These are phyloP conservation scores for Oconnorella tubifera DNA, from an alignment of 2,888 invertebrate genomes.

Conservation along the genomic window DNA sequence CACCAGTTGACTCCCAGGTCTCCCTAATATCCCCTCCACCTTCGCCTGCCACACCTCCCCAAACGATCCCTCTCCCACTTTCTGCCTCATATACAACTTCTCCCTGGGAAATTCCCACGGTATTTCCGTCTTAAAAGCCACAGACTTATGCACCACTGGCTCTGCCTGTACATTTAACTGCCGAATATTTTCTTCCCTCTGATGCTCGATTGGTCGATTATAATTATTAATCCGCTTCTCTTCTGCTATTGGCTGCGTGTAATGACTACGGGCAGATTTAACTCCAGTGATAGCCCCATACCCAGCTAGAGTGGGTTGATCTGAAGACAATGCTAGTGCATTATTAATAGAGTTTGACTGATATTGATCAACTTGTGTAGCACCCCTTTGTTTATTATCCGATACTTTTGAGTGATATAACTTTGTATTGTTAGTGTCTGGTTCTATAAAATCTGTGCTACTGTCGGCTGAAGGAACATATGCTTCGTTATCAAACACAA, in stretches of 20 bases:
- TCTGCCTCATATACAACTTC: constrained; percentile 24
- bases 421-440: no score
- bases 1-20: constrained; percentile 24
- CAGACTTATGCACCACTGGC: background rate
- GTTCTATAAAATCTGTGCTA: no score
- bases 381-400: no score
- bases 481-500: no score
- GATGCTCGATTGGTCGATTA: background rate
- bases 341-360: constrained; percentile 3
- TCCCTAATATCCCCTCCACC: constrained; percentile 30
- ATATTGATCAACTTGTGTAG: no score
- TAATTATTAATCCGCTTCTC: no score
- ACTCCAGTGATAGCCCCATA: constrained; percentile 21
- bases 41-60: constrained; percentile 35
- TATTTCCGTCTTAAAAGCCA: constrained; percentile 28
- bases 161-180: background rate
- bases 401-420: no score
- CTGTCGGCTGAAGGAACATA: no score
- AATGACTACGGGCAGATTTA: background rate
- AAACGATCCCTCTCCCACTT: constrained; percentile 33
- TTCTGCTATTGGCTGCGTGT: background rate
- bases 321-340: constrained; percentile 4
- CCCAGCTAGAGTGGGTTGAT: constrained; percentile 27
- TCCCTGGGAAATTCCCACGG: constrained; percentile 34
- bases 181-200: background rate